Base-by-base conservation (phyloP, 2,888 invertebrate genomes). In the Himalopsyche anomala region DNA sequence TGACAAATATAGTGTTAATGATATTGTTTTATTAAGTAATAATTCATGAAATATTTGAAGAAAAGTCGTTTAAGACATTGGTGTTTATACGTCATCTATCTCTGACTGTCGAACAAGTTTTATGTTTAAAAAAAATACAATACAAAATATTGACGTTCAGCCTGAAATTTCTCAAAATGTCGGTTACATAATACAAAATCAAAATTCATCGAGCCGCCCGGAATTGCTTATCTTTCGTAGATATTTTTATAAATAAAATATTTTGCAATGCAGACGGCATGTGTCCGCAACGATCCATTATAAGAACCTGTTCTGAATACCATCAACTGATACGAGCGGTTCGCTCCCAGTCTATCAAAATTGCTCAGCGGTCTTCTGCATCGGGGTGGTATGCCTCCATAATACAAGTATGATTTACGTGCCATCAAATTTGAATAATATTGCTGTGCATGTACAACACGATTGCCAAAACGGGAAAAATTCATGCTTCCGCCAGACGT, bases 201-300 rank as follows among this genome's bases (percentile, higher is more conserved):
- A 74, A 74, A 74, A 74, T 74, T 74, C 74, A 74, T 74, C 74
- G 74, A 74, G 36, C 36, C 74, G 36, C 36, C n/a, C 36, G 62
- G 28, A 62, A 62, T 62, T 19, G n/a, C 62, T n/a, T 62, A 62
- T 36, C 15, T 36, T 74, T 36, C 36, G 28, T 15, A 74, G 74
- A 74, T 74, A 36, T 74, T 74, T 74, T 74, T 74, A 74, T 74
- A 74, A 74, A 85, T 85, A 85, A 54, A 85, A 74, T 74, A 83
- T 84, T 51, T 56, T 55, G 40, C 38, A 85, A 81, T 79, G 85
- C 36, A 62, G 81, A 83, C 85, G 79, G 82, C 85, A 85, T 85
- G 85, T 85, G 85, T 62, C 80, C 81, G 79, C 80, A 80, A 85
- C 19, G 80, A 80, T 38, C 85, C 42, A 51, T 82, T 62, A 82